Conservation (phyloP, 2,888 invertebrate genomes). For the Eupithecia dodoneata region DNA sequence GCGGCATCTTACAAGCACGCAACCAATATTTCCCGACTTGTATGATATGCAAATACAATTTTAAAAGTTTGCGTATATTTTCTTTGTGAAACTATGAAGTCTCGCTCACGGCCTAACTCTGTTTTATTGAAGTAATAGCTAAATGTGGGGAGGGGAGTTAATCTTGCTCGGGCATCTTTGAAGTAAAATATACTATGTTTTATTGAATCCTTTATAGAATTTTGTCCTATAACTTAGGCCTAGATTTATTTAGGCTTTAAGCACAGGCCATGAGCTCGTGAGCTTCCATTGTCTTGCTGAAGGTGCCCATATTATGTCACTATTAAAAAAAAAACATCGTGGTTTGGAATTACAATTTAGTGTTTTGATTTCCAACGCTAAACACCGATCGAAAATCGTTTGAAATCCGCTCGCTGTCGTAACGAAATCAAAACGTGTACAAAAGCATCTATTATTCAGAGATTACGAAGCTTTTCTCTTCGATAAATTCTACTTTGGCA, state of each 20-base stretch:
- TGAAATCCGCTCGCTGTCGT: slow-evolving; percentile 8
- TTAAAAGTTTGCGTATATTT: slow-evolving; percentile 77
- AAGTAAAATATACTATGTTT: slow-evolving; percentile 23
- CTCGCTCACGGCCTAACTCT: slow-evolving; percentile 65
- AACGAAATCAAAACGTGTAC: slow-evolving; percentile 19
- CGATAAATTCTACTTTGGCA: slow-evolving; percentile 49
- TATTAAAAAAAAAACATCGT: background rate
- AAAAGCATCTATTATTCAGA: slow-evolving; percentile 35
- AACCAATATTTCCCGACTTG: slow-evolving; percentile 76
- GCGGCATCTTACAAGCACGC: slow-evolving; percentile 62
- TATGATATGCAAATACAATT: slow-evolving; percentile 83
- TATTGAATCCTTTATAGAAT: background rate
- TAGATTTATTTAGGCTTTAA: background rate
- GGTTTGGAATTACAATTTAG: background rate
- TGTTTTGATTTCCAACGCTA: background rate
- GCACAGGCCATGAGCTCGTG: too few relatives aligned
- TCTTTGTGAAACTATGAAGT: slow-evolving; percentile 71
- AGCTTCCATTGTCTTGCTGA: background rate
- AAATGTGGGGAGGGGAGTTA: slow-evolving; percentile 25
- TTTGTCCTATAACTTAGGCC: background rate
- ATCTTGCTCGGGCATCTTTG: slow-evolving; percentile 19
- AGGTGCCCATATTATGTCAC: background rate
- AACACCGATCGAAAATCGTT: background rate
- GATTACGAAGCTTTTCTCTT: slow-evolving; percentile 38
- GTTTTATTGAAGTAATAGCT: slow-evolving; percentile 37